Base-by-base conservation (phyloP, 37 sponge, comb jelly and placozoan species). In the Eunapius fragilis region DNA sequence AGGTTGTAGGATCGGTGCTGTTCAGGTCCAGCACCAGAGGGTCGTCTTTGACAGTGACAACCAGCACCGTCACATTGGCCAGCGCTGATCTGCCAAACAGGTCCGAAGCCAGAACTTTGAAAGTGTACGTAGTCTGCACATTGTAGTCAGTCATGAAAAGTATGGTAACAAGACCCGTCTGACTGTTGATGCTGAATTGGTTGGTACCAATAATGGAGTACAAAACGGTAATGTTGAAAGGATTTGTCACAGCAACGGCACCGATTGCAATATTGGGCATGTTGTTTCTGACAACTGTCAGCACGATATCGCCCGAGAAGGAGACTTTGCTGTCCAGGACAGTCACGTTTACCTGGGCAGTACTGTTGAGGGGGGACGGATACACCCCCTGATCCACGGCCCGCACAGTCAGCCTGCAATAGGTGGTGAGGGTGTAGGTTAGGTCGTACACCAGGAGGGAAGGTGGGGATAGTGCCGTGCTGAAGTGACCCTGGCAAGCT, bases 21-120 rank as follows among this genome's bases (percentile, higher is more conserved):
- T 89, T 94, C 36, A 94, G 83, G 74, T 88, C 91, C 25, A 96
- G 82, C 17, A 79, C 72, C 74, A 93, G 93, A 2, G 75, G 82
- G 13, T 91, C 86, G 58, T 96, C 88, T 33, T 93, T 93, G 50
- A 90, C 86, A 32, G 90, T 68, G 68, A 34, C 80, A 17, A 96
- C 71, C 26, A 19, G 41, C 0, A 96, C 78, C 0, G 28, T 30
- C 3, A 96, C 89, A 12, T 38, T 25, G 19, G 84, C 87, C 47
- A 35, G 67, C 0, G 49, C 94, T 3, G 33, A 72, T 19, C 87
- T 87, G 67, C 72, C 76, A 7, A 50, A 41, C 25, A 86, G 80
- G 72, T 94, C 94, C 31, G 86, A 79, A 9, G 81, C 94, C 35
- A 68, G n/a, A 41, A 82, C 73, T 26, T 24, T 31, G 78, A 94